These are phyloP conservation scores for Biston stratarius DNA, from an alignment of 2,888 invertebrate species.

Conservation along the genomic window DNA sequence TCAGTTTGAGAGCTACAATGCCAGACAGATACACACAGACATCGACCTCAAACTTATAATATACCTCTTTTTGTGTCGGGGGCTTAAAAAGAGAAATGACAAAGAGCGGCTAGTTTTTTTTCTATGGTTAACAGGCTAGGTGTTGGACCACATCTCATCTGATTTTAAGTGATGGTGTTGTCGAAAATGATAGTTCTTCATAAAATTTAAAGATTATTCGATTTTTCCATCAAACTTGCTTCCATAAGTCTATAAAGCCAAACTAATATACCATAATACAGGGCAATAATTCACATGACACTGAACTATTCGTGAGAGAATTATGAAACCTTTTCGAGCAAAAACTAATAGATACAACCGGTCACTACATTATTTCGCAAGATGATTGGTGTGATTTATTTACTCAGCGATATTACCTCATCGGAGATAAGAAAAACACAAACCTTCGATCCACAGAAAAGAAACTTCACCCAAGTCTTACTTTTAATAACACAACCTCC, in stretches of 20 bases:
- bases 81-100: too few relatives aligned
- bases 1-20: too few relatives aligned
- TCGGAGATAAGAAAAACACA: constrained; percentile 47
- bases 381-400: constrained; percentile 57
- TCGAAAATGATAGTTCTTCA: background rate
- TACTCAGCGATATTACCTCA: constrained; percentile 58
- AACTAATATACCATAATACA: constrained; percentile 22
- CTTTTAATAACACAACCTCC: constrained; percentile 28
- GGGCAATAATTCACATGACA: constrained; percentile 32
- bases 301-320: constrained; percentile 6
- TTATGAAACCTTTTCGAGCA: constrained; percentile 30
- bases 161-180: too few relatives aligned
- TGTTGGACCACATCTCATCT: too few relatives aligned
- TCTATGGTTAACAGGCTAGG: too few relatives aligned
- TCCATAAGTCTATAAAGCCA: constrained; percentile 4
- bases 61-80: too few relatives aligned
- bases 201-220: too few relatives aligned
- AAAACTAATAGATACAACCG: constrained; percentile 25
- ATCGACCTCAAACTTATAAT: too few relatives aligned
- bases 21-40: too few relatives aligned
- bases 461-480: constrained; percentile 18
- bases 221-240: background rate
- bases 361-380: constrained; percentile 62
- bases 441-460: constrained; percentile 55
- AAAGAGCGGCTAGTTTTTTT: too few relatives aligned